Conservation (phyloP, 2,888 invertebrate species). For the Pycnomerus fuliginosus region DNA sequence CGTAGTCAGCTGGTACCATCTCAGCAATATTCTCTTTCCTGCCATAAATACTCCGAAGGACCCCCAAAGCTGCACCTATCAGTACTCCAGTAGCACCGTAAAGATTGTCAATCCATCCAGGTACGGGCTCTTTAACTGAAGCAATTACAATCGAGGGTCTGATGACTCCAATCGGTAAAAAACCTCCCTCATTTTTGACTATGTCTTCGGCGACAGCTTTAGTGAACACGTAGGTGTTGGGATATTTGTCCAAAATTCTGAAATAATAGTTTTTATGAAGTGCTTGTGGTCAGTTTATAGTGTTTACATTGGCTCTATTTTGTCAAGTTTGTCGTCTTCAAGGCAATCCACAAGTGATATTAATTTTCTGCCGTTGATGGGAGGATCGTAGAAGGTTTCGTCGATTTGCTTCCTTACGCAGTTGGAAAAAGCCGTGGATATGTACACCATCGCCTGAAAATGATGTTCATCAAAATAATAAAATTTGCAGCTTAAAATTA, state of each 20-base stretch:
- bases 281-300: too few species aligned
- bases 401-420: constrained; percentile 53
- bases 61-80: constrained; percentile 58
- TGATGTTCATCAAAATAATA: too few species aligned
- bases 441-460: not conserved
- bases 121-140: constrained; percentile 42
- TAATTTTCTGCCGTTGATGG: constrained; percentile 26
- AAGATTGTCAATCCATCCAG: constrained; percentile 70
- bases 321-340: constrained; percentile 47
- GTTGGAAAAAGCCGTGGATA: constrained; percentile 60
- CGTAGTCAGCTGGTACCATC: constrained; percentile 61
- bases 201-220: constrained; percentile 86
- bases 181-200: constrained; percentile 63
- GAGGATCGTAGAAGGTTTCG: constrained; percentile 1
- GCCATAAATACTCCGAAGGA: constrained; percentile 61
- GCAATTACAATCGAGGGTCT: constrained; percentile 73
- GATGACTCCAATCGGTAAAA: constrained; percentile 81
- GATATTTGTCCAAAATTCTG: constrained; percentile 70
- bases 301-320: constrained; percentile 45
- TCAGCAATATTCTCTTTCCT: constrained; percentile 59
- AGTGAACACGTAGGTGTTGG: constrained; percentile 90
- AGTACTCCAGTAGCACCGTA: constrained; percentile 61
- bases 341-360: constrained; percentile 51
- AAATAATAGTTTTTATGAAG: too few species aligned
- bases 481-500: too few species aligned